Percentiles rank a stretch among this genome's conserved stretches.
Evolutionary conservation across 1,140 invertebrate species (phyloP).

Genomic region (Dinothrombium tinctorium): DNA sequence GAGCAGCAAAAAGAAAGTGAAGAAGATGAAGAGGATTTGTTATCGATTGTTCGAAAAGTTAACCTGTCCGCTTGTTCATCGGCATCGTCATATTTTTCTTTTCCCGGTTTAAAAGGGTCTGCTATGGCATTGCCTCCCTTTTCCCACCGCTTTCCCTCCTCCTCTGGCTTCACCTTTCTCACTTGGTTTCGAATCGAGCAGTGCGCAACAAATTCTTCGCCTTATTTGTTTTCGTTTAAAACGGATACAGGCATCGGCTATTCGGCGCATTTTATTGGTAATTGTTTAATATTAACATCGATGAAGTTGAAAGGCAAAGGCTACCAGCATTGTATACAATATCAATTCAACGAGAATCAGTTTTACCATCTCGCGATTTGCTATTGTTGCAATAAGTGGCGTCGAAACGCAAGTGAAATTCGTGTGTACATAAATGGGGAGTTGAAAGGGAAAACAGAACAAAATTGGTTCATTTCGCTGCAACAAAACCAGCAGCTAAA

Average conservation of each 20-base stretch:
- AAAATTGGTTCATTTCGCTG: slow-evolving; percentile 95
- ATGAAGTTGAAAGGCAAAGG: slow-evolving; percentile 99
- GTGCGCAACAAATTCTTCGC: slow-evolving; percentile 57
- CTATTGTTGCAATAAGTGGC: slow-evolving; percentile 25
- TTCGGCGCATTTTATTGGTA: slow-evolving; percentile 95
- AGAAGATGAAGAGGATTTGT: slow-evolving; percentile 7
- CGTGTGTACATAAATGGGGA: slow-evolving; percentile 97
- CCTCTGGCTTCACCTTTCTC: slow-evolving; percentile 96
- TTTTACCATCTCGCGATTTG: slow-evolving; percentile 12
- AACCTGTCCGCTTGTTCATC: slow-evolving; percentile 52
- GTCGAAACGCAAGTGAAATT: slow-evolving; percentile 51
- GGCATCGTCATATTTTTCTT: slow-evolving; percentile 98
- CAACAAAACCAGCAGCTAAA: slow-evolving; percentile 93
- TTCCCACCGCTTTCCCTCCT: slow-evolving; percentile 87
- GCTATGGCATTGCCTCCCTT: slow-evolving; percentile 75
- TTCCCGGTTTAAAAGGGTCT: slow-evolving; percentile 95
- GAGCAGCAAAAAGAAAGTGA: not conserved
- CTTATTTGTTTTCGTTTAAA: slow-evolving; percentile 95
- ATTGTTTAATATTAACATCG: slow-evolving; percentile 88
- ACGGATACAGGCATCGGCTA: slow-evolving; percentile 93
- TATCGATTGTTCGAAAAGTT: slow-evolving; percentile 9
- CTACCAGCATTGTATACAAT: slow-evolving; percentile 98
- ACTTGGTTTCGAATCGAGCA: slow-evolving; percentile 97
- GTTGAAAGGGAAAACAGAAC: slow-evolving; percentile 85
- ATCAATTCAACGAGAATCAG: slow-evolving; percentile 72